A percentile compares a stretch with the other conserved stretches of the same genome.
Conservation (phyloP, 2,888 invertebrate genomes). For the Pogonocherus hispidulus region DNA sequence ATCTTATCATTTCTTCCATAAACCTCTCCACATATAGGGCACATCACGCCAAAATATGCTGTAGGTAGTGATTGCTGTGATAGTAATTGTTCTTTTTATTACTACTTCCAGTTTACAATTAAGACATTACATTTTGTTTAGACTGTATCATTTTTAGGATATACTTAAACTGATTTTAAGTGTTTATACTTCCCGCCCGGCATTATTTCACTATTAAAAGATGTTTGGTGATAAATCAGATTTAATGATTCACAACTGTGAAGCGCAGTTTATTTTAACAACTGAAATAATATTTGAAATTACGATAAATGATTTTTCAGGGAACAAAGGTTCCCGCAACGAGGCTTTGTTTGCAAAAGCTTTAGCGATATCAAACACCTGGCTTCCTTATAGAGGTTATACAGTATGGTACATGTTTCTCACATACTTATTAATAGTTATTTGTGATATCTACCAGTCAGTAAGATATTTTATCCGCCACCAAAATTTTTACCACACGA, state of each 20-base stretch:
- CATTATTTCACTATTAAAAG: background rate
- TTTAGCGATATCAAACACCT: background rate
- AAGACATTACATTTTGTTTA: too few relatives aligned
- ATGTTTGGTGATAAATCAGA: slow-evolving; percentile 13
- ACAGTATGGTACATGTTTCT: background rate
- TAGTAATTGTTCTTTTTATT: too few relatives aligned
- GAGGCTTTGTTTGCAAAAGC: background rate
- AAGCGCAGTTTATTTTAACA: slow-evolving; percentile 3
- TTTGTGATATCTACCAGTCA: too few relatives aligned
- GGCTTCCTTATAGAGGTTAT: background rate
- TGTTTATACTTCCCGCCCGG: background rate
- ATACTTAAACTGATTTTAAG: background rate
- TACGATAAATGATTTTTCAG: slow-evolving; percentile 16
- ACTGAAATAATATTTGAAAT: slow-evolving; percentile 9
- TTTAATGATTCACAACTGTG: slow-evolving; percentile 10
- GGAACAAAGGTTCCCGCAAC: background rate
- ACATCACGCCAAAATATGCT: too few relatives aligned
- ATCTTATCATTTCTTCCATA: too few relatives aligned
- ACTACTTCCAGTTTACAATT: background rate
- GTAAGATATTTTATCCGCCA: too few relatives aligned
- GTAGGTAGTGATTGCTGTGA: too few relatives aligned
- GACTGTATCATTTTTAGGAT: background rate
- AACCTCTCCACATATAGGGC: too few relatives aligned
- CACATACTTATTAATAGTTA: too few relatives aligned
- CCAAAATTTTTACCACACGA: too few relatives aligned